phyloP scores from a whole-genome alignment of 2,797 vertebrate genomes.

The Odontamblyopus rebecca region DNA sequence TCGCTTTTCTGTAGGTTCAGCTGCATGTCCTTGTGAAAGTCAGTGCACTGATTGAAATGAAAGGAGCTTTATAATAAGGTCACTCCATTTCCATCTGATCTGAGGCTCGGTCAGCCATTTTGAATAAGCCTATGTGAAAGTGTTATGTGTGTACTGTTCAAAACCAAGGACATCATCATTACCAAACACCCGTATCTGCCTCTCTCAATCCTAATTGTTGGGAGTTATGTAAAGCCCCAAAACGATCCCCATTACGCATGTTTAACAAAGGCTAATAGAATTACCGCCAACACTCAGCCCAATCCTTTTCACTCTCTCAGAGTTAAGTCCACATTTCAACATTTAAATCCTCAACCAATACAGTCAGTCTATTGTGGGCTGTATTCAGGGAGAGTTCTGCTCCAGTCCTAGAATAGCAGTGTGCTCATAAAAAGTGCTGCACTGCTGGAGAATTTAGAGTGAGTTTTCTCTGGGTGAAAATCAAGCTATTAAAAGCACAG shows the following conservation, averaged over 20 bases:
- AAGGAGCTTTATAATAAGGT: background rate
- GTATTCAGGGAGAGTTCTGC: slow-evolving; percentile 10
- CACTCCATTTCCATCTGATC: background rate
- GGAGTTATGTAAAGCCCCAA: slow-evolving; percentile 18
- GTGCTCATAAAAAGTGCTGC: background rate
- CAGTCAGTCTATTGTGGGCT: slow-evolving; percentile 15
- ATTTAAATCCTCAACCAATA: slow-evolving; percentile 35
- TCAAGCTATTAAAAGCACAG: background rate
- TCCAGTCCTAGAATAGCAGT: slow-evolving; percentile 1
- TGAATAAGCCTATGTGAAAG: background rate
- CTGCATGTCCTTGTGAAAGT: no score
- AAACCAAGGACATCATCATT: slow-evolving; percentile 1
- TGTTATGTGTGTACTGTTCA: background rate
- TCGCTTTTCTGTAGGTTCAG: no score
- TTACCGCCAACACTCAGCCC: slow-evolving; percentile 20
- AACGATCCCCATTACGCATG: slow-evolving; percentile 22
- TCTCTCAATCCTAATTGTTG: slow-evolving; percentile 15
- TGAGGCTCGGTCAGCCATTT: background rate
- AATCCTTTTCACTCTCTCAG: slow-evolving; percentile 23
- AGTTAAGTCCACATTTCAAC: slow-evolving; percentile 18
- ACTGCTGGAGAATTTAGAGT: background rate
- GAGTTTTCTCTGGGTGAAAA: background rate
- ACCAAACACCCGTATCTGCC: background rate
- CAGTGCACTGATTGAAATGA: background rate
- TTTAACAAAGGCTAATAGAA: slow-evolving; percentile 37